phyloP scores from a whole-genome alignment of 2,113 vertebrate species.

The Oryctolagus cuniculus region mOryCun1.1 NC_091435.1:90423501-90424000 shows the following conservation, averaged over 20 bases:
- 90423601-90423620: background rate
- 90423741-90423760: background rate
- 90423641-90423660: background rate
- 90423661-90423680: background rate
- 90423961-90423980: background rate
- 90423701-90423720: background rate
- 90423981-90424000: background rate
- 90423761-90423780: background rate
- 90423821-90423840: background rate
- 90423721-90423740: background rate
- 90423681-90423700: background rate
- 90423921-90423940: background rate
- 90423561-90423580: background rate
- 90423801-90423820: background rate
- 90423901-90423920: background rate
- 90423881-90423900: background rate
- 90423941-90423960: background rate
- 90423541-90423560: background rate
- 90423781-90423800: background rate
- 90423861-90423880: background rate
- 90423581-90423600: background rate
- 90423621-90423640: background rate
- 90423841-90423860: background rate
- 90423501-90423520: background rate
- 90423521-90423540: background rate